Conservation (phyloP, 2,888 invertebrate genomes). For the Onthophagus sagittarius region DNA sequence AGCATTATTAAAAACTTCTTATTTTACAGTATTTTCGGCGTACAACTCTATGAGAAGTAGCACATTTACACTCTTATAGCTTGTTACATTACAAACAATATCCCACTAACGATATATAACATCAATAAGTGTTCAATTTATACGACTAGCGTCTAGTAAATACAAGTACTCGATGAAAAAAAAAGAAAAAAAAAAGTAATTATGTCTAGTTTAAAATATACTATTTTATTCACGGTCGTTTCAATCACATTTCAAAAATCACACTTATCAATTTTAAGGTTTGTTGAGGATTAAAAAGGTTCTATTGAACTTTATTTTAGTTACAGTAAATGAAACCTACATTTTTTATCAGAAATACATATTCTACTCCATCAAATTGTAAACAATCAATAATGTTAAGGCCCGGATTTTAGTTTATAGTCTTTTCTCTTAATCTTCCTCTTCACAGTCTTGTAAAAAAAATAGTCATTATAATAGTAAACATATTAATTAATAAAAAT, state of each 20-base stretch:
- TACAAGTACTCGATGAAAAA: background rate
- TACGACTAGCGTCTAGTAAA: background rate
- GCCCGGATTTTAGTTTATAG: background rate
- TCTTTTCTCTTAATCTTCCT: background rate
- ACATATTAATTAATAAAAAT: slow-evolving; percentile 13
- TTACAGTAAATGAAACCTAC: background rate
- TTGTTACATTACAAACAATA: background rate
- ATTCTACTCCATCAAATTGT: background rate
- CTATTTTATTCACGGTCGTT: background rate
- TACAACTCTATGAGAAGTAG: background rate
- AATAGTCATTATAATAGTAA: background rate
- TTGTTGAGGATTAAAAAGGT: background rate
- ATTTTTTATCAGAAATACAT: too few relatives aligned
- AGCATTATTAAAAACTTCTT: background rate
- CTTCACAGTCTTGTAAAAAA: background rate
- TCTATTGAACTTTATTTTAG: background rate
- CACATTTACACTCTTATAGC: background rate
- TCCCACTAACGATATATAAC: background rate
- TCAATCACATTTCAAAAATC: background rate
- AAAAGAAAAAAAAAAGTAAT: background rate
- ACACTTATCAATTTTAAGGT: background rate
- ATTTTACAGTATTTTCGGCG: background rate
- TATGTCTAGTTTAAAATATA: background rate
- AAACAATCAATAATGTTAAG: background rate
- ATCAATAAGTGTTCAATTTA: background rate